Conservation (phyloP, 37 sponge, comb jelly and placozoan genomes). For the Lycopodina hypogea region DNA sequence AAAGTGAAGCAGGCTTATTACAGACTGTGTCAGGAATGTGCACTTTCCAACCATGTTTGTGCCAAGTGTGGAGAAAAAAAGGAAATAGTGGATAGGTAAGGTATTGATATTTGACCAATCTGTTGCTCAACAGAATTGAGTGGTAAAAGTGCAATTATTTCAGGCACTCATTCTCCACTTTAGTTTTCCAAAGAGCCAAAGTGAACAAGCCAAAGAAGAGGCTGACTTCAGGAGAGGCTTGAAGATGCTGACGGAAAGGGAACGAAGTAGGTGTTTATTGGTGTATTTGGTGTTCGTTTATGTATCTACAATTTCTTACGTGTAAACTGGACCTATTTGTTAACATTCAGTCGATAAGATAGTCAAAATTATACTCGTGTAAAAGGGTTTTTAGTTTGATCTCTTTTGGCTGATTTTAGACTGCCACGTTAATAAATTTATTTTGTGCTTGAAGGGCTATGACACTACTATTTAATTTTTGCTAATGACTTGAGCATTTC, state of each 20-base stretch:
- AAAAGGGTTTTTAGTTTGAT: too few relatives aligned
- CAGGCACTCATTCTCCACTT: too few relatives aligned
- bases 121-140: not conserved
- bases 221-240: slow-evolving; percentile 30
- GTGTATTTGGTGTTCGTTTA: slow-evolving; percentile 1
- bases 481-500: too few relatives aligned
- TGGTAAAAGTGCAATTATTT: not conserved
- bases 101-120: not conserved
- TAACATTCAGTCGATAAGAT: too few relatives aligned
- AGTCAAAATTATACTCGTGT: too few relatives aligned
- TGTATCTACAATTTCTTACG: too few relatives aligned
- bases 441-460: too few relatives aligned
- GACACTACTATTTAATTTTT: too few relatives aligned
- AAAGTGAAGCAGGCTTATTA: slow-evolving; percentile 63
- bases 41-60: slow-evolving; percentile 32
- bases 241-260: slow-evolving; percentile 40
- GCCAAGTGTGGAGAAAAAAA: slow-evolving; percentile 63
- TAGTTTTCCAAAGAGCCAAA: slow-evolving; percentile 31
- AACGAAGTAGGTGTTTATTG: slow-evolving; percentile 31
- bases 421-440: too few relatives aligned
- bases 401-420: too few relatives aligned
- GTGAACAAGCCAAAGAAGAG: slow-evolving; percentile 33
- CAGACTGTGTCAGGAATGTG: slow-evolving; percentile 55
- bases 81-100: slow-evolving; percentile 56
- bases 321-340: too few relatives aligned